phyloP scores from a whole-genome alignment of 2,888 invertebrate species.

The Macrophya alboannulata region DNA sequence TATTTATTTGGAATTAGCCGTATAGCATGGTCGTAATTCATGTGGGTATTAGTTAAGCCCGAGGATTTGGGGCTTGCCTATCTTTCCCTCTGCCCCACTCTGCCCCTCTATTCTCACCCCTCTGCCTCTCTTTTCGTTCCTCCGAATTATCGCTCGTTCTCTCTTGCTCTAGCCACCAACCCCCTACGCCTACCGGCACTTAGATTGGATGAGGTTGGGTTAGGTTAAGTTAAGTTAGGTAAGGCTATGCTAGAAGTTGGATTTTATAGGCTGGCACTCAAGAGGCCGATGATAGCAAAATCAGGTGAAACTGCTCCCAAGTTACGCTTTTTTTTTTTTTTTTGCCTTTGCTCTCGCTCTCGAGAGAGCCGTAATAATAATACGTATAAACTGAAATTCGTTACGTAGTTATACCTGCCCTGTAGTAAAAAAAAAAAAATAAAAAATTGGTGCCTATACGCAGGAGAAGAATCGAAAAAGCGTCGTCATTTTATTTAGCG shows the following conservation, averaged over 20 bases:
- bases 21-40: constrained; percentile 76
- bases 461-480: background rate
- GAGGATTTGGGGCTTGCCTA: constrained; percentile 76
- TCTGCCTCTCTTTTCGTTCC: constrained; percentile 15
- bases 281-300: constrained; percentile 60
- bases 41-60: constrained; percentile 78
- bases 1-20: constrained; percentile 80
- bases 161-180: constrained; percentile 12
- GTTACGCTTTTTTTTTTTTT: constrained; percentile 29
- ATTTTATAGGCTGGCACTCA: constrained; percentile 58
- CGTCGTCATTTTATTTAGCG: background rate
- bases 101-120: constrained; percentile 20
- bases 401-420: background rate
- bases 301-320: constrained; percentile 61
- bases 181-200: constrained; percentile 52
- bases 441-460: background rate
- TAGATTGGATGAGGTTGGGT: constrained; percentile 31
- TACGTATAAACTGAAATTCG: background rate
- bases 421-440: background rate
- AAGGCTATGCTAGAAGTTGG: constrained; percentile 48
- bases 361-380: constrained; percentile 5
- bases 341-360: background rate
- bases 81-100: constrained; percentile 62
- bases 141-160: constrained; percentile 30
- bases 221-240: constrained; percentile 12